These are phyloP conservation scores for Panthera uncia DNA, from an alignment of 2,113 vertebrate species.

Conservation along the genomic window DNA sequence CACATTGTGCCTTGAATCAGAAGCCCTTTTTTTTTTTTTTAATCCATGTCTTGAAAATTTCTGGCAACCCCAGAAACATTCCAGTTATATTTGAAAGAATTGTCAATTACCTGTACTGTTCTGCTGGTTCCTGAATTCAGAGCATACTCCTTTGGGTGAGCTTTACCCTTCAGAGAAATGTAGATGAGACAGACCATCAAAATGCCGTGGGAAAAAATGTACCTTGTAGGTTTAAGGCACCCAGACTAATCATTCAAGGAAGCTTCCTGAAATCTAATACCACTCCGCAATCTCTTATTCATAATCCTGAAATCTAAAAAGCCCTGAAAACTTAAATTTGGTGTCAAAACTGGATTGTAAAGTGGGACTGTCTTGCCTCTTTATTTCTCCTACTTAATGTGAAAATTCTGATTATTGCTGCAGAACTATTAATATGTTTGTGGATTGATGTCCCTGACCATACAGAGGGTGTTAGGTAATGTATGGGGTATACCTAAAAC, in stretches of 20 bases:
- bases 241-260: slow-evolving; percentile 29
- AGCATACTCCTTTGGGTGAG: background rate
- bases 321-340: slow-evolving; percentile 32
- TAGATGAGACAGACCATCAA: slow-evolving; percentile 16
- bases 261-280: background rate
- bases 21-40: background rate
- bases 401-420: slow-evolving; percentile 28
- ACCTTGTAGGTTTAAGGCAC: slow-evolving; percentile 6
- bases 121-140: slow-evolving; percentile 34
- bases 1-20: slow-evolving; percentile 1
- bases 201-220: slow-evolving; percentile 26
- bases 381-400: slow-evolving; percentile 44
- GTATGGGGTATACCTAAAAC: background rate
- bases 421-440: slow-evolving; percentile 21
- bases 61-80: background rate
- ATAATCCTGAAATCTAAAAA: slow-evolving; percentile 44
- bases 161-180: slow-evolving; percentile 41
- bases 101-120: background rate
- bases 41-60: background rate
- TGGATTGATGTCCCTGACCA: background rate
- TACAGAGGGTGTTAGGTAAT: background rate
- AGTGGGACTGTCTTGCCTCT: background rate
- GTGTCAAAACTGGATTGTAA: slow-evolving; percentile 37
- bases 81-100: slow-evolving; percentile 1
- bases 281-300: slow-evolving; percentile 41